Evolutionary conservation across 2,797 vertebrate genomes (phyloP).

Genomic region (Anabacerthia variegaticeps): DNA sequence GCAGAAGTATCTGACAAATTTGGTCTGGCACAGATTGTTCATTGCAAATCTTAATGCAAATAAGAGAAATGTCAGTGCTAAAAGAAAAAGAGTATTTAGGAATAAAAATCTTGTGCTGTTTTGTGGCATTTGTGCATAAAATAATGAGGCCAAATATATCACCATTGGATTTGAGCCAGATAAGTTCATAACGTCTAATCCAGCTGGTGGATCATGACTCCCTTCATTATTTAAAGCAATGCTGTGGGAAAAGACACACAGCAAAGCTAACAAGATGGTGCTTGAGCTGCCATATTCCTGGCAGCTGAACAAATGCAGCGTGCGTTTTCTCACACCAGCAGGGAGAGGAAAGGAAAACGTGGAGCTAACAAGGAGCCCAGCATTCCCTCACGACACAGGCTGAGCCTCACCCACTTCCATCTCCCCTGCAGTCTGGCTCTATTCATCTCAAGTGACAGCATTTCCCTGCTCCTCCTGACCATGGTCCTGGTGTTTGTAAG

Average conservation of each 20-base stretch:
- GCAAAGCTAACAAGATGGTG: constrained; percentile 66
- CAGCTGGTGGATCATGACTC: constrained; percentile 66
- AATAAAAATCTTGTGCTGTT: constrained; percentile 37
- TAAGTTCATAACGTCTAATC: constrained; percentile 63
- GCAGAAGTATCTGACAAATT: constrained; percentile 50
- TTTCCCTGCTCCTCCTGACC: neutral
- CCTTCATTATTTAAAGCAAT: constrained; percentile 71
- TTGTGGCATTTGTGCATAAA: constrained; percentile 69
- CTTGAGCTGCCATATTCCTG: constrained; percentile 63
- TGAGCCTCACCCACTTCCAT: constrained; percentile 23
- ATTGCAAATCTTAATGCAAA: constrained; percentile 65
- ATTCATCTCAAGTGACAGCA: neutral
- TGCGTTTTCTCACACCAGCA: constrained; percentile 66
- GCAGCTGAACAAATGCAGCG: constrained; percentile 49
- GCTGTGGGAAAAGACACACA: constrained; percentile 65
- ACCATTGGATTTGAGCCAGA: constrained; percentile 56
- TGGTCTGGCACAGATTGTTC: constrained; percentile 58
- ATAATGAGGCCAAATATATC: constrained; percentile 72
- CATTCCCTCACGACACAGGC: neutral
- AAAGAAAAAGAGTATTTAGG: constrained; percentile 63
- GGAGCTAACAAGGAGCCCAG: constrained; percentile 50
- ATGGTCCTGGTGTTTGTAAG: neutral
- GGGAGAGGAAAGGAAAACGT: constrained; percentile 57
- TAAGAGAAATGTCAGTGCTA: constrained; percentile 64
- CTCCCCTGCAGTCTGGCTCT: constrained; percentile 10